Conservation (phyloP, 2,797 vertebrate species). For the Intellagama lesueurii region DNA sequence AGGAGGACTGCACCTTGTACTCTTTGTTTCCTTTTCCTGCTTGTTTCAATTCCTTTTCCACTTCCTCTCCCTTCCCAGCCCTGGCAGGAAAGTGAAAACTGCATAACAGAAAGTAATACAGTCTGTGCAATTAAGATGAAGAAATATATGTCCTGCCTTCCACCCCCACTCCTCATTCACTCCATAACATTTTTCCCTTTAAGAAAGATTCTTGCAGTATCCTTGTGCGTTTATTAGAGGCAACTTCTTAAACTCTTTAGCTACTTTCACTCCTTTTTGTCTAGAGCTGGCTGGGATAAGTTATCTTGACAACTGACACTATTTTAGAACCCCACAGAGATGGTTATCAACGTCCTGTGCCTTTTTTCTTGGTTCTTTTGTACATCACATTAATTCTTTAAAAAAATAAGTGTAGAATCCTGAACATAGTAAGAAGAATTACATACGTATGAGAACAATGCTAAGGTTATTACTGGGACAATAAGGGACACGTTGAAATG, state of each 20-base stretch:
- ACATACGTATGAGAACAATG: constrained; percentile 5
- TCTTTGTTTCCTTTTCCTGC: neutral
- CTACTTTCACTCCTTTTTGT: neutral
- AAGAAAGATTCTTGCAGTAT: neutral
- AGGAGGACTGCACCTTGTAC: neutral
- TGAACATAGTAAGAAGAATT: neutral
- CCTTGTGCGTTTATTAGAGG: neutral
- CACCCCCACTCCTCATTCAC: neutral
- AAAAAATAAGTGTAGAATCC: neutral
- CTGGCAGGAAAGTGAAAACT: neutral
- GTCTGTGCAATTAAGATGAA: neutral
- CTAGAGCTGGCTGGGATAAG: neutral
- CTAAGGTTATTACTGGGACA: neutral
- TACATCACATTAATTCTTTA: neutral
- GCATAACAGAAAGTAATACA: neutral
- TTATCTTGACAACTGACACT: neutral
- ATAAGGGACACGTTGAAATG: neutral
- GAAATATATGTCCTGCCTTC: neutral
- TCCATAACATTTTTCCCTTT: neutral
- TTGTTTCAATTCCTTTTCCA: neutral
- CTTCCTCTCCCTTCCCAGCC: neutral
- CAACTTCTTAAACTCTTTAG: neutral
- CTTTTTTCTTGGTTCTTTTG: neutral
- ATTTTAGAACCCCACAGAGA: neutral
- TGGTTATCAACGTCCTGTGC: neutral